These are phyloP conservation scores for Galerucella nymphaeae DNA, from an alignment of 2,888 invertebrate genomes.

Conservation along the genomic window DNA sequence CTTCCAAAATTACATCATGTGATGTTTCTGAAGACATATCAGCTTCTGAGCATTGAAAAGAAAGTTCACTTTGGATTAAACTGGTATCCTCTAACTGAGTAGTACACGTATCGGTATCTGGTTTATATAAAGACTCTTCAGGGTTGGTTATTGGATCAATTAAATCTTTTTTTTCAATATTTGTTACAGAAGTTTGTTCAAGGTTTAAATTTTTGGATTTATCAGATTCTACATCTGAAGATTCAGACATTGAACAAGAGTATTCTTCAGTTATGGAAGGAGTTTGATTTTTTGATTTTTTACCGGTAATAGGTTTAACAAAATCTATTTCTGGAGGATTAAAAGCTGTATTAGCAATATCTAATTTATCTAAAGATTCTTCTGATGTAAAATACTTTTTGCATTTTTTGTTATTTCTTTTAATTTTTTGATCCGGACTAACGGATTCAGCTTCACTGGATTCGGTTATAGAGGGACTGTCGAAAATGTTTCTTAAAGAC, in stretches of 20 bases:
- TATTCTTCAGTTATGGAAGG: background rate
- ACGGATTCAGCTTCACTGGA: constrained; percentile 11
- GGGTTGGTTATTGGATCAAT: background rate
- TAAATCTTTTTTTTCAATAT: background rate
- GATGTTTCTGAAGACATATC: constrained; percentile 12
- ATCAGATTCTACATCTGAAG: too few species aligned
- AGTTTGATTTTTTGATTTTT: background rate
- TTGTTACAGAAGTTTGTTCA: background rate
- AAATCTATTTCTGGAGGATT: background rate
- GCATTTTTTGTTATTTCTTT: background rate
- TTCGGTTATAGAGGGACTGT: constrained; percentile 4
- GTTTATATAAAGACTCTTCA: background rate
- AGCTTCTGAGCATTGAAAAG: constrained; percentile 1
- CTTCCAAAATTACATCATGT: constrained; percentile 18
- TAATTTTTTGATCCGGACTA: constrained; percentile 1
- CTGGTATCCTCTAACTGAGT: background rate
- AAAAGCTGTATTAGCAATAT: background rate
- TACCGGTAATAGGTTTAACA: constrained; percentile 3
- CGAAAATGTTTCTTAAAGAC: constrained; percentile 6
- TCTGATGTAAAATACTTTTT: constrained; percentile 10
- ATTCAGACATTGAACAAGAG: too few species aligned
- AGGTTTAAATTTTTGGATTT: too few species aligned
- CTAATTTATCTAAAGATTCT: constrained; percentile 3
- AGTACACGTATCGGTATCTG: background rate
- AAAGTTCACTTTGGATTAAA: background rate